Base-by-base conservation (phyloP, 2,888 invertebrate species). In the Leptopilina drosophilae region DNA sequence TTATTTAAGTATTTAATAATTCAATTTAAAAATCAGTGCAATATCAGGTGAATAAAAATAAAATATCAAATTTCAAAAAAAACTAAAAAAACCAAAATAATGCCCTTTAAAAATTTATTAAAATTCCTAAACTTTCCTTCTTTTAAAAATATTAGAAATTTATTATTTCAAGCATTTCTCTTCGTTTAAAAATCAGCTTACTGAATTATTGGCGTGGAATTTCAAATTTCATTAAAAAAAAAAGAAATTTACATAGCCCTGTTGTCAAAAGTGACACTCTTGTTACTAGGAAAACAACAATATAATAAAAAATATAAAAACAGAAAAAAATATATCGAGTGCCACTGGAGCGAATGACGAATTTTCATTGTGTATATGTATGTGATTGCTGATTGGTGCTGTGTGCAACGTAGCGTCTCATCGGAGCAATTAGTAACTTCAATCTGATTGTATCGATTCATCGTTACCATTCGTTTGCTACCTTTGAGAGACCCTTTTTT, bases 361-460 rank as follows among this genome's bases (percentile, higher is more conserved):
- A 56, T 26, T 73, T 4, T 33, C n/a, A 56, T 73, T 73, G 56
- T 56, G 56, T 59, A 11, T 26, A 42, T 42, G 33, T 26, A n/a
- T 26, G 33, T 73, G 73, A 73, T 73, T 73, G 73, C 73, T 73
- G 73, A 73, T 73, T 73, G 56, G 73, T 56, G 73, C 73, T 9
- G 56, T 59, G 73, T 73, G 73, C 73, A 73, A 40, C 73, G 33
- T 73, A 73, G 73, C 56, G 73, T 73, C 73, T 73, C 73, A 73
- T 73, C 33, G 73, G 73, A 73, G 56, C 56, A 73, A 73, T 73
- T 73, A 73, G 73, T 56, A 73, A 73, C 73, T 73, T 53, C 73
- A 73, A 59, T 73, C 73, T 73, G 73, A 73, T 73, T 73, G 73
- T 73, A 73, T 73, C 73, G 73, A 73, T 73, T 73, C 73, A 73